Evolutionary conservation across 2,888 invertebrate species (phyloP).

Genomic region (Drosophila flavopinicola): DNA sequence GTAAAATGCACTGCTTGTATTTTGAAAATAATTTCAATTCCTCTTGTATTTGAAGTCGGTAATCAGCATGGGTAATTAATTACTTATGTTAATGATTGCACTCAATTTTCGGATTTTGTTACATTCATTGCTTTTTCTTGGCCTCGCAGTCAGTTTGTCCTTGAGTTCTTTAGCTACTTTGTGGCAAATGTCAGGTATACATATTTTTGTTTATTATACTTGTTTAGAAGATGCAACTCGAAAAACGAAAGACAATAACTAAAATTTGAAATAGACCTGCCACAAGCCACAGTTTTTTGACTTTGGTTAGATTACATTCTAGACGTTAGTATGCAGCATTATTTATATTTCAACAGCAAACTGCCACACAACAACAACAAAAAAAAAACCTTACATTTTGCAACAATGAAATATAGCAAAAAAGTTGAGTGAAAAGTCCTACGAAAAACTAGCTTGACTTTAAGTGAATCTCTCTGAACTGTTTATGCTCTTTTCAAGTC

Average conservation of each 20-base stretch:
- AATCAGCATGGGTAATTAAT: no score
- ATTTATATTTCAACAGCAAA: background rate
- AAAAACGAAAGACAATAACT: background rate
- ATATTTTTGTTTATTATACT: background rate
- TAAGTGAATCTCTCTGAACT: background rate
- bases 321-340: background rate
- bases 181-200: background rate
- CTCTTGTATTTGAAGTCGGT: no score
- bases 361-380: background rate
- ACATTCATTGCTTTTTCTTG: background rate
- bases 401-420: background rate
- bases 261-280: background rate
- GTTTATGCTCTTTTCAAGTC: background rate
- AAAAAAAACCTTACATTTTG: background rate
- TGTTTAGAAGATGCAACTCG: background rate
- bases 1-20: no score
- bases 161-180: no score
- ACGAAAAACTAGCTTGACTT: constrained; percentile 7
- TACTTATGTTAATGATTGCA: background rate
- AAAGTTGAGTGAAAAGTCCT: constrained; percentile 1
- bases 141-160: no score
- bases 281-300: background rate
- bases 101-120: no score
- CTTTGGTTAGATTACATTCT: background rate
- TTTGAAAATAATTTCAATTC: no score